Evolutionary conservation across 1,140 invertebrate species (phyloP).

Genomic region (Brachionus calyciflorus): DNA sequence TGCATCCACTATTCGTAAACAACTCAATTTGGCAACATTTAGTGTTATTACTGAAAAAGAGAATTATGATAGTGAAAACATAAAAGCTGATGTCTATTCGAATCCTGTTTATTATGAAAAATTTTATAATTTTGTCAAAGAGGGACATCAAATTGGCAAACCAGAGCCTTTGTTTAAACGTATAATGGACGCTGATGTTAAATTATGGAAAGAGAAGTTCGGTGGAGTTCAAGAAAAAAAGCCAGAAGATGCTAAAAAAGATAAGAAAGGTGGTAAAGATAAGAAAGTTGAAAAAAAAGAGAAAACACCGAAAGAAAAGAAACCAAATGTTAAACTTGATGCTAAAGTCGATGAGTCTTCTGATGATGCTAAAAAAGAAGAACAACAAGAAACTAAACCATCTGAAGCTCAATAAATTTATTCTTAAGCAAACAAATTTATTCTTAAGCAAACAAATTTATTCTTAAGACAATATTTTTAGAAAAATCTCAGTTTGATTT

Average conservation of each 20-base stretch:
- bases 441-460: too few relatives aligned
- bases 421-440: too few relatives aligned
- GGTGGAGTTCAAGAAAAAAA: constrained; percentile 43
- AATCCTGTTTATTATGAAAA: background rate
- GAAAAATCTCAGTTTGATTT: too few relatives aligned
- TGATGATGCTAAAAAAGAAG: background rate
- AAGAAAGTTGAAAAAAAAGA: constrained; percentile 29
- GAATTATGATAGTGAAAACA: constrained; percentile 21
- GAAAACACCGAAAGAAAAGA: background rate
- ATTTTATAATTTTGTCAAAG: constrained; percentile 22
- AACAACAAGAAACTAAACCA: background rate
- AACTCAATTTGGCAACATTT: constrained; percentile 37
- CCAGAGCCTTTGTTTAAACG: constrained; percentile 41
- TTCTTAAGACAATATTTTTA: too few relatives aligned
- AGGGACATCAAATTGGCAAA: constrained; percentile 21
- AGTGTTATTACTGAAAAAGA: constrained; percentile 29
- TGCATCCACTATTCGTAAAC: constrained; percentile 9
- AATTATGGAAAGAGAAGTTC: constrained; percentile 35
- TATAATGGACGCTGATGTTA: constrained; percentile 40
- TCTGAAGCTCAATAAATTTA: too few relatives aligned
- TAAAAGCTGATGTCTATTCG: constrained; percentile 11
- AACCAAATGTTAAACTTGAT: background rate
- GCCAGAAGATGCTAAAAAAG: constrained; percentile 21
- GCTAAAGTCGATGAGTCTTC: background rate
- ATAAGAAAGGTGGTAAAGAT: constrained; percentile 22